Evolutionary conservation across 2,888 invertebrate genomes (phyloP).

Genomic region (Pammene fasciana): DNA sequence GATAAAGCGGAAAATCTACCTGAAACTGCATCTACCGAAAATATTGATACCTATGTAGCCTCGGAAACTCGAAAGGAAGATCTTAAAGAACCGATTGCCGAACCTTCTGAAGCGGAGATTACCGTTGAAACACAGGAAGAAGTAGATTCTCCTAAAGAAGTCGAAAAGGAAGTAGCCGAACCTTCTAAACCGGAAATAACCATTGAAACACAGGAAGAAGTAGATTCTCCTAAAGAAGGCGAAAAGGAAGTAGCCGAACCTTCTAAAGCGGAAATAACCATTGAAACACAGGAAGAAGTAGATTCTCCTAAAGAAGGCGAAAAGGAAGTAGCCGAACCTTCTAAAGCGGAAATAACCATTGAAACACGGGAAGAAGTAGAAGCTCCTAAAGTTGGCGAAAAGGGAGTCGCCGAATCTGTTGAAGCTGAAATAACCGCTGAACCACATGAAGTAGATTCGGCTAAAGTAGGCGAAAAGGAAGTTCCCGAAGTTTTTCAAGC

Average conservation of each 20-base stretch:
- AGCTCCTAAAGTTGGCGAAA: conserved; percentile 24
- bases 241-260: background rate
- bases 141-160: too few species aligned
- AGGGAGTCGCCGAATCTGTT: background rate
- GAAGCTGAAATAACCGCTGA: too few species aligned
- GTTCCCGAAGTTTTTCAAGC: background rate
- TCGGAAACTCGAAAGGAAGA: background rate
- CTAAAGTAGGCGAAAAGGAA: too few species aligned
- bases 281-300: conserved; percentile 25
- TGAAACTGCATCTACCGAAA: conserved; percentile 1
- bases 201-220: too few species aligned
- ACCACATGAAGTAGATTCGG: too few species aligned
- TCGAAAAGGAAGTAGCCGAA: too few species aligned
- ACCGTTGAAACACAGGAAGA: too few species aligned
- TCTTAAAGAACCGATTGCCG: background rate
- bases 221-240: too few species aligned
- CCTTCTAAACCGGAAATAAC: too few species aligned
- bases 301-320: conserved; percentile 27
- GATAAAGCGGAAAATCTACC: conserved; percentile 1
- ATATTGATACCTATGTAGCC: background rate
- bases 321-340: conserved; percentile 25
- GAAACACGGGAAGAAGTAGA: conserved; percentile 33
- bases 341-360: background rate
- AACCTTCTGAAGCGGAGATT: too few species aligned
- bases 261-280: background rate